Base-by-base conservation (phyloP, 2,113 vertebrate species). In the Oryzias curvinotus region DNA sequence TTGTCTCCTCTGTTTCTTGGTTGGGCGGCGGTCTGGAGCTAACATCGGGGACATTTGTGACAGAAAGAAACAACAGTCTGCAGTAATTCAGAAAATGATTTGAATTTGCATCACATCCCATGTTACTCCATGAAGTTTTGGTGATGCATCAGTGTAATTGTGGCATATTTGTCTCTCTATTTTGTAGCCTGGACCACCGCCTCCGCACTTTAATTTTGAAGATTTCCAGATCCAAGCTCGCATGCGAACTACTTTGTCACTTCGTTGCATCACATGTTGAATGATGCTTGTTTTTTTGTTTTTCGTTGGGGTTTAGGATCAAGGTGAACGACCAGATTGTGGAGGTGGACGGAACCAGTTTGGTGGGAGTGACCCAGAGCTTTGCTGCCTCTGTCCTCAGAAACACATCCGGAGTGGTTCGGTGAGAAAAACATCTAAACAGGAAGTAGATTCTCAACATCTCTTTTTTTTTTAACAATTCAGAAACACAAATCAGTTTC, bases 301-400 rank as follows among this genome's bases (percentile, higher is more conserved):
- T 23, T 23, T 23, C 21, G 21, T 23, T 23, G 26, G 26, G 67
- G 85, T 4, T 16, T 70, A 99, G 97, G 90, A 98, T 99, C 73
- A 94, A 94, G 81, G 96, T 99, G 76, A 99, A 99, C 58, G 97
- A 99, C 87, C 97, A 99, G 91, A 98, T 99, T 30, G 94, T 99
- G 73, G 97, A 99, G 90, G 96, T 98, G 62, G 97, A 98, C 58
- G 95, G 96, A 63, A 95, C 96, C 89, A 99, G 96, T 76, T 91
- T 99, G 89, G 96, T 99, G 71, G 97, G 97, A 0, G 97, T 99
- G 74, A 98, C 97, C 0, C 97, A 99, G 87, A 98, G 96, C 91
- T 99, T 99, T 63, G 97, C 97, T 62, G 97, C 97, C n/a, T 94
- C 97, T 1, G 96, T 99, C 85, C 93, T 99, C 74, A 93, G 96